Percentiles rank a stretch among this genome's conserved stretches.
These are phyloP conservation scores for Euplexia lucipara DNA, from an alignment of 2,888 invertebrate genomes.

Conservation along the genomic window DNA sequence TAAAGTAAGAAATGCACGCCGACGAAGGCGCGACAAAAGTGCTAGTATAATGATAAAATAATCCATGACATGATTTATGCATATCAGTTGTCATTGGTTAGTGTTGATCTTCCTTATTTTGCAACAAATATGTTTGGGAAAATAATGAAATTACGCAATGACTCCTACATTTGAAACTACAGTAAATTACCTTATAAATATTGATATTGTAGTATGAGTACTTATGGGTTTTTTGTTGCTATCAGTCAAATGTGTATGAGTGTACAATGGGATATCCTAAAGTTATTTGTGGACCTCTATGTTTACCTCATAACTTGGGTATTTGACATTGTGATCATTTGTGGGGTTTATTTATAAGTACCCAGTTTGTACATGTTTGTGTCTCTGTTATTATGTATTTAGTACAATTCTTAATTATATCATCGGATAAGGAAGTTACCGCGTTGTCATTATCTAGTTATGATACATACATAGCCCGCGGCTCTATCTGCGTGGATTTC, in stretches of 20 bases:
- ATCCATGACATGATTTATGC: no score
- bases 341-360: constrained; percentile 7
- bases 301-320: constrained; percentile 48
- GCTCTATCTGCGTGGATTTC: no score
- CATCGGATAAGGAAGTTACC: no score
- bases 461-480: no score
- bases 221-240: constrained; percentile 41
- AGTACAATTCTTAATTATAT: background rate
- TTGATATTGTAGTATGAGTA: background rate
- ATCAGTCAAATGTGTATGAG: constrained; percentile 33
- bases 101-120: no score
- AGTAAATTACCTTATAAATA: constrained; percentile 4
- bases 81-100: no score
- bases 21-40: no score
- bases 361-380: no score
- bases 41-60: no score
- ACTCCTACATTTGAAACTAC: constrained; percentile 11
- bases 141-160: background rate
- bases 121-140: background rate
- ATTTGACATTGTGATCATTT: constrained; percentile 18
- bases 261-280: constrained; percentile 41
- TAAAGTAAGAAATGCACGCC: no score
- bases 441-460: no score
- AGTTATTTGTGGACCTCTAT: constrained; percentile 25
- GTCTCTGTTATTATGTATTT: background rate